Conservation (phyloP, 2,888 invertebrate genomes). For the Andrena dorsata region DNA sequence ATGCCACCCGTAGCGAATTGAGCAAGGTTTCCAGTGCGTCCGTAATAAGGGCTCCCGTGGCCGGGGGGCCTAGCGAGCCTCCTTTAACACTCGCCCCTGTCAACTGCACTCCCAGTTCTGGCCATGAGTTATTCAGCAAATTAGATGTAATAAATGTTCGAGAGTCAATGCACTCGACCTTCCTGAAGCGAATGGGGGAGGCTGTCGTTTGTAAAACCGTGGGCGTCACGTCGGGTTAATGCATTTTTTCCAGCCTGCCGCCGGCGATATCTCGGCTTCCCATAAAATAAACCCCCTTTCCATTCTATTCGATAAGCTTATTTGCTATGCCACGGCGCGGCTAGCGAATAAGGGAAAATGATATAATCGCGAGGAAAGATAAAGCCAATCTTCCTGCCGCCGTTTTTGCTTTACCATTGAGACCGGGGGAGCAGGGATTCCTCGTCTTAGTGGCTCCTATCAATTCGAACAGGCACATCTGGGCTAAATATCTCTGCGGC, state of each 20-base stretch:
- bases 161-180: conserved; percentile 49
- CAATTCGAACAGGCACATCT: background rate
- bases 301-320: background rate
- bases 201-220: conserved; percentile 40
- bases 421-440: background rate
- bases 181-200: conserved; percentile 10
- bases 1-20: conserved; percentile 66
- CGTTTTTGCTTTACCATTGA: background rate
- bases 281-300: conserved; percentile 21
- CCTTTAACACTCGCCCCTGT: conserved; percentile 65
- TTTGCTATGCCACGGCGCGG: background rate
- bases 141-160: conserved; percentile 70
- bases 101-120: conserved; percentile 67
- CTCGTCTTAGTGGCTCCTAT: background rate
- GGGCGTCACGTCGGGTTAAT: conserved; percentile 38
- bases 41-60: conserved; percentile 63
- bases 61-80: conserved; percentile 50
- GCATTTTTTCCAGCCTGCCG: conserved; percentile 18
- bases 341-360: conserved; percentile 1
- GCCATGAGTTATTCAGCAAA: conserved; percentile 67
- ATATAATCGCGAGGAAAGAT: background rate
- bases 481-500: conserved; percentile 26
- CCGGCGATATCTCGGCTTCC: conserved; percentile 1
- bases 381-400: background rate
- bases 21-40: conserved; percentile 55